Base-by-base conservation (phyloP, 2,888 invertebrate genomes). In the Paralinhomoeus sp. region DNA sequence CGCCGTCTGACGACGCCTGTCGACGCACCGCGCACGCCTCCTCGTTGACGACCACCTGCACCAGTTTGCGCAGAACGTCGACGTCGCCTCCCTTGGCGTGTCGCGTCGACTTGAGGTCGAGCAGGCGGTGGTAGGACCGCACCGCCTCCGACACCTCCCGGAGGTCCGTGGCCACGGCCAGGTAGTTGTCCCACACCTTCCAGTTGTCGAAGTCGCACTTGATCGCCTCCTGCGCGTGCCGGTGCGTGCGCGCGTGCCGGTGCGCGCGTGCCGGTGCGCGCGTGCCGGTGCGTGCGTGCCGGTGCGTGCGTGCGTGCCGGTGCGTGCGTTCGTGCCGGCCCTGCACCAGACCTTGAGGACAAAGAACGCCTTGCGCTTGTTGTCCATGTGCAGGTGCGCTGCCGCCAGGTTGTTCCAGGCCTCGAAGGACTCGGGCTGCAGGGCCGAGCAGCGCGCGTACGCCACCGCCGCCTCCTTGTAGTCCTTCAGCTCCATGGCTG, bases 361-460 rank as follows among this genome's bases (percentile, higher is more conserved):
- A 42, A 52, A 50, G 37, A 50, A 49, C 1, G 58, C 58, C 35
- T 53, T 48, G 46, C 72, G 69, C 66, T 83, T 85, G 59, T 91
- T 78, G 0, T 80, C 78, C 43, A 80, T 69, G 57, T 80, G 78
- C 12, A 87, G 76, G 54, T 89, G 83, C 2, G 83, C 82, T 59
- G 89, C 84, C 17, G 87, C 84, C 46, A 97, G 68, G 64, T 97
- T 97, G 65, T 87, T 93, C 97, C 93, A 97, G 0, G 85, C 85
- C 66, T 93, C 89, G 63, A 83, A 91, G 44, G 80, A 79, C 27
- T 57, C 57, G 20, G 59, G 59, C 40, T 60, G 59, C 27, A 60
- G 49, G 27, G 48, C 27, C 17, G 47, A 31, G 15, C 54, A 54
- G 15, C 44, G 40, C 38, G 49, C 49, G 37, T 51, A 53, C 27